Conservation (phyloP, 2,113 vertebrate genomes). For the Ellobius talpinus region DNA sequence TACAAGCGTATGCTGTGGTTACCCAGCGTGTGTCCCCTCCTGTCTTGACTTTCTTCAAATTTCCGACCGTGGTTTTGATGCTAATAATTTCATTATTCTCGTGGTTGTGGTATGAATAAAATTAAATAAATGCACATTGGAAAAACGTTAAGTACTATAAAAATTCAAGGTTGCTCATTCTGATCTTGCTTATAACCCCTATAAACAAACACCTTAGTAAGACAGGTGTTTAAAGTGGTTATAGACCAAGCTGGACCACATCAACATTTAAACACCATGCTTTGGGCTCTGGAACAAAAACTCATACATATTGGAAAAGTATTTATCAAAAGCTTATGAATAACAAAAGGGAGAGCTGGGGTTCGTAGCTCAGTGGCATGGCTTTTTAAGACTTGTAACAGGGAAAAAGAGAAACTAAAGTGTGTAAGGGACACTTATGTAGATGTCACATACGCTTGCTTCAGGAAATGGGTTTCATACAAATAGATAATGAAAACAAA, state of each 20-base stretch:
- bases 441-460: not conserved
- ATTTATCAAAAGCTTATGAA: slow-evolving; percentile 14
- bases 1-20: not conserved
- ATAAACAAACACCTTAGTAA: not conserved
- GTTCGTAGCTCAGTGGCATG: not conserved
- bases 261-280: no score
- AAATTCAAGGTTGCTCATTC: slow-evolving; percentile 38
- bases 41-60: not conserved
- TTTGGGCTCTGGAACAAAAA: no score
- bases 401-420: not conserved
- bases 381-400: not conserved
- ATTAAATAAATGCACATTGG: not conserved
- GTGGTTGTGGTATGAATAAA: not conserved
- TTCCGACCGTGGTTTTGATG: not conserved
- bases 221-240: no score
- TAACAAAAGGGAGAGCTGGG: slow-evolving; percentile 15
- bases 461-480: not conserved
- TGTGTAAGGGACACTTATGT: not conserved
- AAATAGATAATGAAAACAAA: slow-evolving; percentile 2
- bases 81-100: not conserved
- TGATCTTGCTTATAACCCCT: slow-evolving; percentile 26
- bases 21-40: not conserved
- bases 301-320: no score
- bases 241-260: no score
- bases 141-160: not conserved